phyloP scores from a whole-genome alignment of 2,113 vertebrate species.

The Thunnus maccoyii region DNA sequence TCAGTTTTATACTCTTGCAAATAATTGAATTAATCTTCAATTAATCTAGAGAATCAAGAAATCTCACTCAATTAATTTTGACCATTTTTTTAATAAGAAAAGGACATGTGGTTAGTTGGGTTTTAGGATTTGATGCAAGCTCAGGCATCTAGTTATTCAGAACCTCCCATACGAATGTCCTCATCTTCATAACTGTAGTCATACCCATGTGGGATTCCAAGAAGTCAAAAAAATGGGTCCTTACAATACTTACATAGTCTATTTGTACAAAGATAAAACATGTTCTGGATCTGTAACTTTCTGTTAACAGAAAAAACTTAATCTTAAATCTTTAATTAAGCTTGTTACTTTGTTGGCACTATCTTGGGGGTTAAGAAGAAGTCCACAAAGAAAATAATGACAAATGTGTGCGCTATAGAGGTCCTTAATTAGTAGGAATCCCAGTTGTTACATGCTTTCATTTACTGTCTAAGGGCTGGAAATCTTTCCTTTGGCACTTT shows the following conservation, averaged over 20 bases:
- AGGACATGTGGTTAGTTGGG: not conserved
- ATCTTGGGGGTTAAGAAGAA: slow-evolving; percentile 17
- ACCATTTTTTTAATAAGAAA: slow-evolving; percentile 7
- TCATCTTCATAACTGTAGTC: not conserved
- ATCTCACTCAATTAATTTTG: slow-evolving; percentile 9
- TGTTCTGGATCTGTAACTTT: slow-evolving; percentile 17
- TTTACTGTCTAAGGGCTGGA: slow-evolving; percentile 15
- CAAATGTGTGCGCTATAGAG: not conserved
- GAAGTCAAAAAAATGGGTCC: slow-evolving; percentile 32
- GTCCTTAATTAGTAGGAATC: slow-evolving; percentile 51
- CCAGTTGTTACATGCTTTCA: slow-evolving; percentile 15
- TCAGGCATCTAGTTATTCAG: slow-evolving; percentile 14
- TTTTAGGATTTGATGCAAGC: slow-evolving; percentile 5
- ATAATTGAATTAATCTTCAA: slow-evolving; percentile 10
- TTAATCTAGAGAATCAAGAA: slow-evolving; percentile 7
- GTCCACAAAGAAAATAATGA: slow-evolving; percentile 30
- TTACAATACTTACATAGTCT: slow-evolving; percentile 23
- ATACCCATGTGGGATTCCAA: not conserved
- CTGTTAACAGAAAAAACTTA: slow-evolving; percentile 3
- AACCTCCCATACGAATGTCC: not conserved
- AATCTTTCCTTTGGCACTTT: slow-evolving; percentile 26
- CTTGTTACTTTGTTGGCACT: slow-evolving; percentile 13
- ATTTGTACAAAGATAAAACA: slow-evolving; percentile 15
- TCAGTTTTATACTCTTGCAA: slow-evolving; percentile 24
- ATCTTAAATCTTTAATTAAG: slow-evolving; percentile 33